phyloP scores from a whole-genome alignment of 37 sponge, comb jelly and placozoan genomes.

The Ianthella basta region DNA sequence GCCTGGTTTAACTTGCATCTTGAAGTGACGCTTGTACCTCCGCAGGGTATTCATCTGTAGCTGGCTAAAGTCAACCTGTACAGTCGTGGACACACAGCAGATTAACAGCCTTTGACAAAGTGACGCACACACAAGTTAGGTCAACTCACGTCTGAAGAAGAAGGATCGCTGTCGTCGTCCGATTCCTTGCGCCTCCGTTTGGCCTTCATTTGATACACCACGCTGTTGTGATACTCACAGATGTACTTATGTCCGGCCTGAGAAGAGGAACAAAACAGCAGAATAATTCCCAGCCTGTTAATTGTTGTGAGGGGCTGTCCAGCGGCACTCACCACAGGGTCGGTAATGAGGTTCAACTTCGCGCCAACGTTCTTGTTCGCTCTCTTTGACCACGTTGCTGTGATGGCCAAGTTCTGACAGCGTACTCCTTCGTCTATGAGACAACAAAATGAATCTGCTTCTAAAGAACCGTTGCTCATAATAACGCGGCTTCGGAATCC shows the following conservation, averaged over 20 bases:
- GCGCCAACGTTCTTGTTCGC: constrained; percentile 43
- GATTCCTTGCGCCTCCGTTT: constrained; percentile 89
- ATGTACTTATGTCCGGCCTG: constrained; percentile 76
- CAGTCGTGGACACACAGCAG: background rate
- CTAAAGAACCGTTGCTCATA: constrained; percentile 6
- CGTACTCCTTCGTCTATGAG: constrained; percentile 73
- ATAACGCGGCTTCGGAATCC: background rate
- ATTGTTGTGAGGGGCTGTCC: background rate
- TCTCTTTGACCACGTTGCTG: constrained; percentile 54
- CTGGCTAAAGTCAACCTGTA: constrained; percentile 86
- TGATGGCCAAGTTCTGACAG: constrained; percentile 49
- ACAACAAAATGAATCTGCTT: constrained; percentile 56
- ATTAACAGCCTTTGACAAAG: background rate
- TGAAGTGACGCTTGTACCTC: constrained; percentile 88
- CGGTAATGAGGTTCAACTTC: constrained; percentile 46
- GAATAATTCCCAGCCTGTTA: background rate
- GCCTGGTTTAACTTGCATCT: constrained; percentile 85
- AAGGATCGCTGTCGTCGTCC: constrained; percentile 78
- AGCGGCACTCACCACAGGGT: constrained; percentile 52
- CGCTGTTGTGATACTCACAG: constrained; percentile 66
- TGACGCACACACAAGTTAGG: too few species aligned
- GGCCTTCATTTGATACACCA: constrained; percentile 61
- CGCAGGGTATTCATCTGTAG: constrained; percentile 90
- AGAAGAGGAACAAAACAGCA: background rate
- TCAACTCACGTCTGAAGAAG: background rate